Evolutionary conservation across 1,140 invertebrate genomes (phyloP).

Genomic region (Habropoda laboriosa): DNA sequence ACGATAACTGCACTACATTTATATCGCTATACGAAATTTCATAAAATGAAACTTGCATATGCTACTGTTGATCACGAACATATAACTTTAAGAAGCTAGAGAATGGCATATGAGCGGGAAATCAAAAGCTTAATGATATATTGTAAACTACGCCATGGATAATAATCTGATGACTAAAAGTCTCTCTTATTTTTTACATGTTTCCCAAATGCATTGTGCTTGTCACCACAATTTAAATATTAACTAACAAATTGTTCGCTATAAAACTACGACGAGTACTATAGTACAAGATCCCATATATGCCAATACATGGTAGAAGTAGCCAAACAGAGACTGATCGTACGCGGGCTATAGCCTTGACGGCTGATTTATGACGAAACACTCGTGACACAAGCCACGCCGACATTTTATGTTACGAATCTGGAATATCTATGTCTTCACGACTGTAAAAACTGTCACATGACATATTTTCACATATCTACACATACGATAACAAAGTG

Average conservation of each 20-base stretch:
- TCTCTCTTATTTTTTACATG: conserved; percentile 42
- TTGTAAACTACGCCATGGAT: conserved; percentile 37
- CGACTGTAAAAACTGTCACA: conserved; percentile 20
- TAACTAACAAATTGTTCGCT: conserved; percentile 33
- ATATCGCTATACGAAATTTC: not conserved
- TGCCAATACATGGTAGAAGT: conserved; percentile 66
- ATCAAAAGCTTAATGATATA: conserved; percentile 41
- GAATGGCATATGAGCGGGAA: conserved; percentile 51
- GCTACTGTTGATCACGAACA: not conserved
- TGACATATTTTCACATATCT: conserved; percentile 9
- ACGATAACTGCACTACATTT: not conserved
- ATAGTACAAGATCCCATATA: conserved; percentile 53
- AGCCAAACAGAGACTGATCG: conserved; percentile 57
- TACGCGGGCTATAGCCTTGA: conserved; percentile 66
- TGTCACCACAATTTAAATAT: not conserved
- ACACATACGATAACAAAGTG: conserved; percentile 27
- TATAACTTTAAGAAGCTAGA: not conserved
- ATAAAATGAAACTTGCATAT: not conserved
- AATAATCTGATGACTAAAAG: conserved; percentile 62
- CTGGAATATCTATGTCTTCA: conserved; percentile 8
- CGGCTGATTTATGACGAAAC: conserved; percentile 47
- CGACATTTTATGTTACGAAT: conserved; percentile 35
- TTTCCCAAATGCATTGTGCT: not conserved
- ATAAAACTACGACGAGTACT: conserved; percentile 36
- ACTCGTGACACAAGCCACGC: conserved; percentile 35